Evolutionary conservation across 1,140 invertebrate species (phyloP).

Genomic region (Heliconius congener): DNA sequence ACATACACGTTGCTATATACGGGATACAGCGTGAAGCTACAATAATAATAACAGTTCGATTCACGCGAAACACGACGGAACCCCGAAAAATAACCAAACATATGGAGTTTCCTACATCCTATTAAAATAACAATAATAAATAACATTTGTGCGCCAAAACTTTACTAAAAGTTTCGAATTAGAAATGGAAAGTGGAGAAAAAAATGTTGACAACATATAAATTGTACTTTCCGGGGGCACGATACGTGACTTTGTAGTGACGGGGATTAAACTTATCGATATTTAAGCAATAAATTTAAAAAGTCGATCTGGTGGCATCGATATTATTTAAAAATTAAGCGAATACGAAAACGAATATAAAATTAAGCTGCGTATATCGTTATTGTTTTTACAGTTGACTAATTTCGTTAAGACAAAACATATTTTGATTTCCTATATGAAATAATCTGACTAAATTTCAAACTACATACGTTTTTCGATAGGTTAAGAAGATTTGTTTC

Average conservation of each 20-base stretch:
- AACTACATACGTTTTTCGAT: no score
- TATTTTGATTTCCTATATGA: no score
- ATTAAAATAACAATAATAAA: constrained; percentile 30
- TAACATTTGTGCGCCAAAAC: constrained; percentile 24
- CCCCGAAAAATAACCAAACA: constrained; percentile 11
- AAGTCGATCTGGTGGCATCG: no score
- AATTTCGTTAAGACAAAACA: no score
- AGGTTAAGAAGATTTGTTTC: no score
- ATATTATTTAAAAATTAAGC: no score
- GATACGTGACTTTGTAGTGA: constrained; percentile 25
- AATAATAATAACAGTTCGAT: neutral
- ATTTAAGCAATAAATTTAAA: neutral
- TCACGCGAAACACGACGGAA: neutral
- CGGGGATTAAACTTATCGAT: neutral
- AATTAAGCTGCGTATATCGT: no score
- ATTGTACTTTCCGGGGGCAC: constrained; percentile 26
- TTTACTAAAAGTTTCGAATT: constrained; percentile 27
- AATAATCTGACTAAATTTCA: no score
- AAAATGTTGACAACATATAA: constrained; percentile 31
- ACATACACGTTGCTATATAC: no score
- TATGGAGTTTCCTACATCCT: neutral
- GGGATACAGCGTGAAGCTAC: neutral
- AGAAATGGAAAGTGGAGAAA: constrained; percentile 32
- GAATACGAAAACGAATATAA: no score
- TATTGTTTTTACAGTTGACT: no score